Evolutionary conservation across 2,888 invertebrate species (phyloP).

Genomic region (Anodontia alba): DNA sequence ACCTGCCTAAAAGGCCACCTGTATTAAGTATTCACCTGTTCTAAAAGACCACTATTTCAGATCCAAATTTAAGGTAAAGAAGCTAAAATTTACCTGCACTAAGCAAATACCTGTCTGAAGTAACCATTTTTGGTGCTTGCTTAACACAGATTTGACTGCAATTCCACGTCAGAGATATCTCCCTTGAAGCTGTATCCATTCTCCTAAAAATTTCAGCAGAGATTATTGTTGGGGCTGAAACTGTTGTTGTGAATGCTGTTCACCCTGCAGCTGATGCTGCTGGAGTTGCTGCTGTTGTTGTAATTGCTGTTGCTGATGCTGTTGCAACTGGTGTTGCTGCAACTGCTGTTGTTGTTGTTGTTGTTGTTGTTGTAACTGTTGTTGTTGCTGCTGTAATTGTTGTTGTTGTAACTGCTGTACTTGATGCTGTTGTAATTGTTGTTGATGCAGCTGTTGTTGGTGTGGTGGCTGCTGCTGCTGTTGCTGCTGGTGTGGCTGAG

Average conservation of each 20-base stretch:
- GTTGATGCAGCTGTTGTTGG: not conserved
- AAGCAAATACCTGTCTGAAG: no score
- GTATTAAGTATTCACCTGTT: no score
- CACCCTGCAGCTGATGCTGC: not conserved
- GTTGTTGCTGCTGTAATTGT: not conserved
- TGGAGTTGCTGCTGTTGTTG: conserved; percentile 24
- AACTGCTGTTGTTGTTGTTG: conserved; percentile 37
- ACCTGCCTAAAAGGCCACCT: no score
- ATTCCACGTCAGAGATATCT: no score
- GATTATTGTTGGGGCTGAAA: not conserved
- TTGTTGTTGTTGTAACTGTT: not conserved
- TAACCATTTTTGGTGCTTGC: no score
- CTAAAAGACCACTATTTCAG: no score
- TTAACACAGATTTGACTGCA: no score
- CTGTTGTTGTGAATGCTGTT: not conserved
- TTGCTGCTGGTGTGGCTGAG: conserved; percentile 18
- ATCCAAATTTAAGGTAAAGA: no score
- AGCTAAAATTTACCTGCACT: no score
- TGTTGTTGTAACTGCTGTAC: not conserved
- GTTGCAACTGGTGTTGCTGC: not conserved
- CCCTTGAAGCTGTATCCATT: no score
- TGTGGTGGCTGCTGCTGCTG: not conserved
- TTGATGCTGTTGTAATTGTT: not conserved
- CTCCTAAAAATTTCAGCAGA: no score
- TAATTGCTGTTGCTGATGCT: not conserved